Base-by-base conservation (phyloP, 2,113 vertebrate species). In the Elgaria multicarinata region DNA sequence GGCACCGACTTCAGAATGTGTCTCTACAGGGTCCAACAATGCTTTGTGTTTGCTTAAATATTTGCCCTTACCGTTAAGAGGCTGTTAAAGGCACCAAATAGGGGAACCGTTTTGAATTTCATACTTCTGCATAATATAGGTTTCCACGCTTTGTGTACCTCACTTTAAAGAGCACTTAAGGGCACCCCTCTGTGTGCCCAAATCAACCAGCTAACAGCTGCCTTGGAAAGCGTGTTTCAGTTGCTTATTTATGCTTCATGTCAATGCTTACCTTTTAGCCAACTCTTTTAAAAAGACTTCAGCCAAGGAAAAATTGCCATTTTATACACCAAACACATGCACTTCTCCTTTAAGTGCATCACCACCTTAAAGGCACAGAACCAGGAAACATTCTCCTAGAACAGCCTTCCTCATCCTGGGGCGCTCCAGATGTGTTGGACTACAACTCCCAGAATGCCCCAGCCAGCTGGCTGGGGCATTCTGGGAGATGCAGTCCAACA, bases 321-420 rank as follows among this genome's bases (percentile, higher is more conserved):
- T 88, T 91, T 46, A 50, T 77, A 42, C 0, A n/a, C 53, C 8
- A 8, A 31, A 72, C 12, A 18, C n/a, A 36, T 44, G 84, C 71
- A 24, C 55, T 90, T 92, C 87, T 80, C 88, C 85, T 94, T 94
- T 83, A 92, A 93, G 75, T 66, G 24, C 67, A 81, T 4, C 9
- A 20, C 1, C 7, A 3, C 31, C 80, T 94, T 92, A 91, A 95
- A 90, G 89, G 74, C 78, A 86, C 46, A 53, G 69, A 33, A 18
- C 44, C 85, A 83, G 83, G 53, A 81, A 90, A 58, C 2, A 3
- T 2, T 36, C 33, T 44, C 4, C 33, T 46, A n/a, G n/a, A n/a
- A n/a, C n/a, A n/a, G n/a, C n/a, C n/a, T n/a, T n/a, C n/a, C n/a
- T n/a, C n/a, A n/a, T n/a, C n/a, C n/a, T n/a, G n/a, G n/a, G n/a